Base-by-base conservation (phyloP, 2,888 invertebrate species). In the Harmothoe impar region DNA sequence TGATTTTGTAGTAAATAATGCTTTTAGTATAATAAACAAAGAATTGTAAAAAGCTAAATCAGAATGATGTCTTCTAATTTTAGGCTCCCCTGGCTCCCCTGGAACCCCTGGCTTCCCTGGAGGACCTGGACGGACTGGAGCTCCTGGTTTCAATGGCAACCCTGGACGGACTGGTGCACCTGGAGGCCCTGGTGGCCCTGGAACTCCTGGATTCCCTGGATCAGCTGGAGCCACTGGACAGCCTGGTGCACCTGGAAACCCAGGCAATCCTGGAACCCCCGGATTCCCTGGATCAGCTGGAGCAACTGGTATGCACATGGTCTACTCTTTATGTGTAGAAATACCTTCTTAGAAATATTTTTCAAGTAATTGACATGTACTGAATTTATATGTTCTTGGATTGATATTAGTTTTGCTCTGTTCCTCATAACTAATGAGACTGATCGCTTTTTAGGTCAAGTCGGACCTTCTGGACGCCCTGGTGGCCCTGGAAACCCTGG, bases 111-210 rank as follows among this genome's bases (percentile, higher is more conserved):
- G 78, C n/a, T 23, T 3, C 33, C 68, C 89, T n/a, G 92, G 92
- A 91, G 1, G 88, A 5, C 78, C 81, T 54, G 92, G 92, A 29
- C 12, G 54, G 29, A 51, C 56, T 54, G 92, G 92, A 56, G 17
- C 84, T n/a, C 25, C 84, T 31, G 92, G 92, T 25, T 25, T 29
- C 33, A 25, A 3, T 81, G 81, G 81, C 5, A 10, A 1, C 81
- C 81, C 85, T 15, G 91, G 91, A 0, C 23, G 77, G 23, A 7
- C 85, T 0, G 91, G 91, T 51, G 72, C 94, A 62, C 92, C 93
- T 7, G 95, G 95, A 12, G 29, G 33, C 0, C 43, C 84, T 72
- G 91, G 95, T n/a, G 29, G 33, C 0, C 43, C 84, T 72, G 91
- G 91, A 15, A 25, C 15, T 0, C 88, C 89, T 77, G 89, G 89